phyloP scores from a whole-genome alignment of 2,113 vertebrate genomes.

The Motacilla alba region DNA sequence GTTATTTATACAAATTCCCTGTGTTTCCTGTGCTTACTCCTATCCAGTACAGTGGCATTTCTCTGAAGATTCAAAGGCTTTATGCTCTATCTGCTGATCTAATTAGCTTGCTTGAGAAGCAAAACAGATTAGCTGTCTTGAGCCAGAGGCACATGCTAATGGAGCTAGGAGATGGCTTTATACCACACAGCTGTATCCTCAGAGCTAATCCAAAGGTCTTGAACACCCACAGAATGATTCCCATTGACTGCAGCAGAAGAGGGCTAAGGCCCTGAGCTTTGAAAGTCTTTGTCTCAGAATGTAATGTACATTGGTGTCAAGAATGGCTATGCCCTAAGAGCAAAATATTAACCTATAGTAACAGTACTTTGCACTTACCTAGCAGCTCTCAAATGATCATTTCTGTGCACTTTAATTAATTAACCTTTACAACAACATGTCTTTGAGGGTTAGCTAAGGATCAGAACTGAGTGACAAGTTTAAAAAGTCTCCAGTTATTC shows the following conservation, averaged over 20 bases:
- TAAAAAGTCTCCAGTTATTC: conserved; percentile 5
- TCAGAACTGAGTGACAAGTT: conserved; percentile 9
- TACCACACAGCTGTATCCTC: not conserved
- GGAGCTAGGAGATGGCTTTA: conserved; percentile 6
- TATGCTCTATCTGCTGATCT: not conserved
- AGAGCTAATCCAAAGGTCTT: not conserved
- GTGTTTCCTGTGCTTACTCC: not conserved
- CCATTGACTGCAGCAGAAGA: not conserved
- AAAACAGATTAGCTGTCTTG: conserved; percentile 17
- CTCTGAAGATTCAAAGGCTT: not conserved
- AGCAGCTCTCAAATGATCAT: conserved; percentile 43
- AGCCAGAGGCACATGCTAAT: conserved; percentile 7
- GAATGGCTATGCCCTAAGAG: not conserved
- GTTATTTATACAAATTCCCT: not conserved
- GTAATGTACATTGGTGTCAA: not conserved
- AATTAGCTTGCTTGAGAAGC: conserved; percentile 8
- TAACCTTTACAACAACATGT: conserved; percentile 48
- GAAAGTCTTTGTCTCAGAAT: not conserved
- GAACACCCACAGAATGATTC: not conserved
- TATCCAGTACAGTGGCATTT: not conserved
- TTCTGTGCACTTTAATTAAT: conserved; percentile 55
- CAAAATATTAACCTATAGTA: conserved; percentile 49
- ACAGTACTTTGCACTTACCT: conserved; percentile 27
- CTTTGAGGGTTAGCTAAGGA: conserved; percentile 18
- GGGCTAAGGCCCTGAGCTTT: not conserved